Conservation (phyloP, 2,113 vertebrate genomes). For the Procavia capensis region DNA sequence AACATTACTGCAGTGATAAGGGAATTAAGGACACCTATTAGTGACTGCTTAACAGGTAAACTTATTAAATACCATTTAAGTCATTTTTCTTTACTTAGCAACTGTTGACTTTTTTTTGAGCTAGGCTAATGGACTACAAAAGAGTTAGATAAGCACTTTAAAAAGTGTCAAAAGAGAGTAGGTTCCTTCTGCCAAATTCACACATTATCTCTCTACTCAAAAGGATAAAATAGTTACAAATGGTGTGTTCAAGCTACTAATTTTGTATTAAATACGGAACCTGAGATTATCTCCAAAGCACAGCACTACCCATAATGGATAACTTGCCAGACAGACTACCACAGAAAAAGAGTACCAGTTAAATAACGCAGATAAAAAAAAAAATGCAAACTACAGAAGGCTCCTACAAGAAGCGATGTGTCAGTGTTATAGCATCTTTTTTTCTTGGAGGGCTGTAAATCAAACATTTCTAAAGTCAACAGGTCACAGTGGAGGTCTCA, state of each 20-base stretch:
- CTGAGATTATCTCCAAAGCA: constrained; percentile 56
- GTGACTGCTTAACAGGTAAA: constrained; percentile 73
- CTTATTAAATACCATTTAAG: constrained; percentile 80
- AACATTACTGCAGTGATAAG: constrained; percentile 47
- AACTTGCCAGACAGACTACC: constrained; percentile 24
- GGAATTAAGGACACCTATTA: constrained; percentile 62
- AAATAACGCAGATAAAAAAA: constrained; percentile 60
- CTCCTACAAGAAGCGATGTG: constrained; percentile 60
- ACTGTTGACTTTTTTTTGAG: constrained; percentile 65
- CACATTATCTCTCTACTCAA: constrained; percentile 54
- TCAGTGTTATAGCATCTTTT: constrained; percentile 30
- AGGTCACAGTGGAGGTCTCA: constrained; percentile 1
- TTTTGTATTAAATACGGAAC: constrained; percentile 76
- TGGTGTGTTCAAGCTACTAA: constrained; percentile 81
- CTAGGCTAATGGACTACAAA: constrained; percentile 67
- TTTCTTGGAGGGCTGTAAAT: constrained; percentile 47
- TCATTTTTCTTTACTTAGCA: constrained; percentile 79
- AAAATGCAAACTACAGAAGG: constrained; percentile 69
- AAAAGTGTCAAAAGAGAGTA: constrained; percentile 61
- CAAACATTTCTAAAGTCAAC: constrained; percentile 67
- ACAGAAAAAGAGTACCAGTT: constrained; percentile 57
- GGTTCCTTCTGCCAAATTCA: constrained; percentile 61
- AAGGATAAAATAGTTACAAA: constrained; percentile 75
- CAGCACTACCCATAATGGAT: background rate
- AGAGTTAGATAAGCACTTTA: constrained; percentile 75